Base-by-base conservation (phyloP, 2,113 vertebrate genomes). In the Pterophyllum scalare region DNA sequence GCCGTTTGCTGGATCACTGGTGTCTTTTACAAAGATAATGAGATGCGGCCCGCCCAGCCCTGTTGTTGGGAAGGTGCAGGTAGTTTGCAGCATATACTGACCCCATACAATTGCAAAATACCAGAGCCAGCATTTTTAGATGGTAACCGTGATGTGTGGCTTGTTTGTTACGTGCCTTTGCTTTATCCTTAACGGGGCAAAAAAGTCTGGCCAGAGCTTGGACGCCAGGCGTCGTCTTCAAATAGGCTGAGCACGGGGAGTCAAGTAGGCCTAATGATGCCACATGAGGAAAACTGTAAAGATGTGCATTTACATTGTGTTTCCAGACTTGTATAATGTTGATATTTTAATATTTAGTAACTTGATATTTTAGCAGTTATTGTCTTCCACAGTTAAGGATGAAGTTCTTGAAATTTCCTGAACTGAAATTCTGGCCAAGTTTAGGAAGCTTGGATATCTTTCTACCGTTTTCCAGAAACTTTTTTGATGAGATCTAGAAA, bases 111-210 rank as follows among this genome's bases (percentile, higher is more conserved):
- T 28, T 49, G 43, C 65, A 49, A 70, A 43, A 70, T 6, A 28
- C 24, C 65, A 70, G 43, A 1, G 28, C 49, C 24, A 70, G 24
- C 15, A 49, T 28, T 70, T 14, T 15, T 46, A 46, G 43, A 15
- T 15, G 43, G 4, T 46, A 46, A 46, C 38, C 46, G 38, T 46
- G 24, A 67, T 67, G 64, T 49, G 64, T 19, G 15, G 22, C 64
- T 70, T 70, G 24, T 43, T 65, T 65, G 38, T 65, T 43, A 15
- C 14, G 38, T 43, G 13, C 24, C n/a, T 49, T 67, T 0, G 40
- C 40, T 70, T 0, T 70, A 49, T 70, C 0, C 0, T 5, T 49
- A 17, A n/a, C 19, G 40, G 40, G 64, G 22, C 40, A 1, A 4
- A 35, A 49, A 49, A 0, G 40, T 67, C 14, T 17, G 38, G 12